Percentiles rank a stretch among this genome's conserved stretches.
phyloP scores from a whole-genome alignment of 2,888 invertebrate genomes.

The Pristionchus maxplancki region DNA sequence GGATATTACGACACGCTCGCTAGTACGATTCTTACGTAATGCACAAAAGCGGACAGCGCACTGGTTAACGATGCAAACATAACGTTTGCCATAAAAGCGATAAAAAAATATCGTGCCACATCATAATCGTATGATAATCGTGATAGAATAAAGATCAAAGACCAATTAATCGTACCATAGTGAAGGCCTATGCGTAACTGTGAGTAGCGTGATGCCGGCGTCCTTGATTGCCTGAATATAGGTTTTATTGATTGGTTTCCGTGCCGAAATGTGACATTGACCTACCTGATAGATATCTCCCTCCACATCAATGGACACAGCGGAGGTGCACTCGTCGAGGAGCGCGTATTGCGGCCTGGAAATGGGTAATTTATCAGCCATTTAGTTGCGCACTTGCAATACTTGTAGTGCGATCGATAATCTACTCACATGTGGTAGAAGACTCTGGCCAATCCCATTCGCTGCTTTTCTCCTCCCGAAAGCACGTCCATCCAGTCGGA shows the following conservation, averaged over 20 bases:
- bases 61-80: no score
- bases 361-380: background rate
- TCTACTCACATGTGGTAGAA: slow-evolving; percentile 78
- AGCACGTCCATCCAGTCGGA: slow-evolving; percentile 99
- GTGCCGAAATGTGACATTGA: background rate
- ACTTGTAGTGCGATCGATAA: background rate
- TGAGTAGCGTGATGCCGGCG: slow-evolving; percentile 91
- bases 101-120: no score
- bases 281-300: slow-evolving; percentile 90
- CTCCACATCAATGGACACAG: slow-evolving; percentile 98
- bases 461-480: slow-evolving; percentile 97
- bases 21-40: background rate
- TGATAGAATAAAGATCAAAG: background rate
- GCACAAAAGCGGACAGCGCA: background rate
- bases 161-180: slow-evolving; percentile 58
- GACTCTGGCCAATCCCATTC: slow-evolving; percentile 87
- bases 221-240: slow-evolving; percentile 65
- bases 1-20: background rate
- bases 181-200: slow-evolving; percentile 98
- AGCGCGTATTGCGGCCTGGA: slow-evolving; percentile 94
- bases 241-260: background rate
- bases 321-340: slow-evolving; percentile 97
- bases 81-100: no score
- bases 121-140: no score
- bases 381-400: no score